Evolutionary conservation across 2,888 invertebrate genomes (phyloP).

Genomic region (Arrhopalites spinosus): DNA sequence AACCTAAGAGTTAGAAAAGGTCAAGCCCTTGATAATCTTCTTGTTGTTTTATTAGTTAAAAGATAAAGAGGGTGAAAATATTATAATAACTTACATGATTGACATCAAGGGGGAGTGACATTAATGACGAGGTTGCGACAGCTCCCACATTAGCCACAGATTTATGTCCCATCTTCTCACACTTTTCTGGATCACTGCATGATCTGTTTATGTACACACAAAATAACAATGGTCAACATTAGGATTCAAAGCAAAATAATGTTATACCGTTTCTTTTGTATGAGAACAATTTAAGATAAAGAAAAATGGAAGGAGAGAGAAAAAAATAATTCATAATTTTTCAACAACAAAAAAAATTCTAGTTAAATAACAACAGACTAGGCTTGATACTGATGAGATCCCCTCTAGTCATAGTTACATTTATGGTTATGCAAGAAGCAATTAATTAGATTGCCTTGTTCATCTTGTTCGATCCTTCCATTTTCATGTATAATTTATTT

Average conservation of each 20-base stretch:
- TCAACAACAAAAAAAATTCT: no score
- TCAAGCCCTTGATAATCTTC: no score
- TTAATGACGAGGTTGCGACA: constrained; percentile 34
- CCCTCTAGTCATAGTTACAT: constrained; percentile 27
- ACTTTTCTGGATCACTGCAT: constrained; percentile 45
- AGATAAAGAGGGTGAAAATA: background rate
- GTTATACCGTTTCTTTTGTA: background rate
- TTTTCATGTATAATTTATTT: background rate
- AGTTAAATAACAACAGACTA: background rate
- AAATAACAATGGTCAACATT: background rate
- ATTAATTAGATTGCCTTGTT: constrained; percentile 32
- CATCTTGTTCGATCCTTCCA: background rate
- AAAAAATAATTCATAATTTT: no score
- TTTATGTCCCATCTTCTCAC: constrained; percentile 40
- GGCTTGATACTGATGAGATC: constrained; percentile 11
- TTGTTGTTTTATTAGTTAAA: no score
- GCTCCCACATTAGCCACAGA: constrained; percentile 25
- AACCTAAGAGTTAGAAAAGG: no score
- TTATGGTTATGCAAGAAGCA: constrained; percentile 25
- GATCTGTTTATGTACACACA: constrained; percentile 13
- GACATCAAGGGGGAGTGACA: constrained; percentile 40
- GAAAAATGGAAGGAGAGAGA: background rate
- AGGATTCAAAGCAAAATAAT: background rate
- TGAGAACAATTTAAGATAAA: constrained; percentile 9
- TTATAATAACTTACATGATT: constrained; percentile 36